phyloP scores from a whole-genome alignment of 35 echinoderm and acorn worm species.

The Patiria miniata region DNA sequence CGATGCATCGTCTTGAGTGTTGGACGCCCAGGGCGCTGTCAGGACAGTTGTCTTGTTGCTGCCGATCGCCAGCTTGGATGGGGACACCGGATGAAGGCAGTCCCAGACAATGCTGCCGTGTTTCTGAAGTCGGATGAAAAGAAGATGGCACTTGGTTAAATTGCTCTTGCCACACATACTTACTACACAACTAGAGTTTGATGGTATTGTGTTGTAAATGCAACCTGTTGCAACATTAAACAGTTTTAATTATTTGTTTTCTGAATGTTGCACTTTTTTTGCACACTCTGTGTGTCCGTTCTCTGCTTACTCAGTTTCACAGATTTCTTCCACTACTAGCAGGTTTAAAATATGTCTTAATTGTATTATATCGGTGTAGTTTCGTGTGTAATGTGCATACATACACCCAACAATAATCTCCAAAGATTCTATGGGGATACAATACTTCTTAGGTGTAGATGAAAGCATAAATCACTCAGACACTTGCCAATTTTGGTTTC shows the following conservation, averaged over 20 bases:
- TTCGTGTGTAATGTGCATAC: too few species aligned
- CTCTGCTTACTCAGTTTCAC: too few species aligned
- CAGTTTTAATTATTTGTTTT: too few species aligned
- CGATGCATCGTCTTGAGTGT: neutral
- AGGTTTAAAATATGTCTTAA: too few species aligned
- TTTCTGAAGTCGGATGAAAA: constrained; percentile 52
- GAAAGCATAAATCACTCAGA: too few species aligned
- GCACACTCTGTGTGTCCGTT: too few species aligned
- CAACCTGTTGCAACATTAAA: neutral
- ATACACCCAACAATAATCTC: too few species aligned
- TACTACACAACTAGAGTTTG: neutral
- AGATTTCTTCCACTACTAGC: too few species aligned
- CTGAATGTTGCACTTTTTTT: neutral
- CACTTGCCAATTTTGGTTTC: too few species aligned
- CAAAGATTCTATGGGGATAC: too few species aligned
- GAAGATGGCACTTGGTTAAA: neutral
- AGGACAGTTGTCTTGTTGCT: neutral
- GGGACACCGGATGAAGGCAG: constrained; percentile 76
- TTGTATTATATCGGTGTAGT: too few species aligned
- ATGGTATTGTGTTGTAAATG: neutral
- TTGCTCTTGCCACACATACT: neutral
- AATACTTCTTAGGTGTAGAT: too few species aligned
- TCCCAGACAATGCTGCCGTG: constrained; percentile 98
- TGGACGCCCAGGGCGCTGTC: neutral
- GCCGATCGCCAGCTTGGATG: neutral